Conservation (phyloP, 2,113 vertebrate genomes). For the Melospiza georgiana region DNA sequence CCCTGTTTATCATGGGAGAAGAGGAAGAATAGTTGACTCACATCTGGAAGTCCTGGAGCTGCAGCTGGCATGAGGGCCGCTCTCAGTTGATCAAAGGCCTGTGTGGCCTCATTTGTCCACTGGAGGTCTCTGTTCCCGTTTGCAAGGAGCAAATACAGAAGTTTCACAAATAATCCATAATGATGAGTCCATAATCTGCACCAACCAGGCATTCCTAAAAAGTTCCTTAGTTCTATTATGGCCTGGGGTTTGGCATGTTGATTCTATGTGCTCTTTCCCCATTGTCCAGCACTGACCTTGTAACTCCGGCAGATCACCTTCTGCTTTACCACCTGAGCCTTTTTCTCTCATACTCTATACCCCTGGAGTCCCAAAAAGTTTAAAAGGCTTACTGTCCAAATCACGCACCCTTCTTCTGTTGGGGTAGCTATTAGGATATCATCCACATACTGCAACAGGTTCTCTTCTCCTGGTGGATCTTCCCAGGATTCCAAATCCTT, state of each 20-base stretch:
- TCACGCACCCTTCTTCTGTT: fast-evolving
- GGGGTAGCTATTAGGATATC: not conserved
- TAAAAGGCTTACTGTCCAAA: not conserved
- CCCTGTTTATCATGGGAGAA: not conserved
- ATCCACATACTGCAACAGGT: not conserved
- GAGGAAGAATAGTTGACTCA: not conserved
- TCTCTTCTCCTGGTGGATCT: not conserved
- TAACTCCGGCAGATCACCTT: not conserved
- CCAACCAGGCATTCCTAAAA: not conserved
- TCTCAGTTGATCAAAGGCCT: not conserved
- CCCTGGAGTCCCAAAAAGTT: not conserved
- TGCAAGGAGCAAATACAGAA: not conserved
- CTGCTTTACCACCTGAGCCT: not conserved
- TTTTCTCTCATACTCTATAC: not conserved
- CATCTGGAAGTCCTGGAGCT: not conserved
- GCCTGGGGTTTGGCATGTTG: not conserved
- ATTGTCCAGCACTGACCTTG: not conserved
- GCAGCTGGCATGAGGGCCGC: not conserved
- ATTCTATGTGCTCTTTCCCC: not conserved
- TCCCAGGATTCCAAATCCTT: not conserved
- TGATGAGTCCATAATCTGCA: not conserved
- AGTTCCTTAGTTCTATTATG: not conserved
- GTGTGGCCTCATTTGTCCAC: not conserved
- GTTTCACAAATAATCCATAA: not conserved
- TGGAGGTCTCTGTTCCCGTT: not conserved